Evolutionary conservation across 23 tunicate genomes (phyloP).

Genomic region (Styela clava): DNA sequence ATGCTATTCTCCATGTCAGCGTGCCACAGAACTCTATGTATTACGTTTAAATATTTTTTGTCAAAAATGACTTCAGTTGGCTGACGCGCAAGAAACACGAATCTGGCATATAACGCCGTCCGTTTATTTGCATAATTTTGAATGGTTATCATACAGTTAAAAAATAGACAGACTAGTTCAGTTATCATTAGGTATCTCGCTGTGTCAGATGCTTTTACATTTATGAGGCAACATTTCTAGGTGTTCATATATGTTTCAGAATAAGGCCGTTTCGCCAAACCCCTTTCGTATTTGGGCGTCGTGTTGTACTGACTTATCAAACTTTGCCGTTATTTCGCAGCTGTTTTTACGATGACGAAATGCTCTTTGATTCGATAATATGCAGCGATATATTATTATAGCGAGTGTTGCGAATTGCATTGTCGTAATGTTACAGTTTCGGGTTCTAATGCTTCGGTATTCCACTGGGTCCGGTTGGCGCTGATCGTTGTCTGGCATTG

Average conservation of each 20-base stretch:
- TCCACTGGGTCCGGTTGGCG: neutral
- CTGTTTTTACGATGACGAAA: neutral
- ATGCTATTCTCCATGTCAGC: too few relatives aligned
- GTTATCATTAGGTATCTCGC: too few relatives aligned
- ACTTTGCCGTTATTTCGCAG: neutral
- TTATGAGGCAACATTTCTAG: too few relatives aligned
- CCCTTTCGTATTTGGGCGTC: too few relatives aligned
- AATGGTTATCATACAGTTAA: too few relatives aligned
- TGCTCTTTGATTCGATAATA: neutral
- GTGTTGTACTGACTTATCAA: neutral
- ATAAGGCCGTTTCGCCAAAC: too few relatives aligned
- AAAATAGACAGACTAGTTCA: too few relatives aligned
- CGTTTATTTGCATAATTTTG: neutral
- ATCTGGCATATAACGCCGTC: neutral
- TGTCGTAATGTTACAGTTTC: neutral
- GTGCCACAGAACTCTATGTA: too few relatives aligned
- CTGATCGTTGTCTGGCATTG: neutral
- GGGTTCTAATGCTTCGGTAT: neutral
- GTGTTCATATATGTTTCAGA: too few relatives aligned
- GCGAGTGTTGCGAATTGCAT: neutral
- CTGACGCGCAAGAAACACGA: neutral
- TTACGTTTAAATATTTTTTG: too few relatives aligned
- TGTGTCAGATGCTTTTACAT: too few relatives aligned
- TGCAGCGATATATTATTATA: too few relatives aligned
- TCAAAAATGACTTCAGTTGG: neutral